Base-by-base conservation (phyloP, 2,888 invertebrate species). In the Diogma glabrata region DNA sequence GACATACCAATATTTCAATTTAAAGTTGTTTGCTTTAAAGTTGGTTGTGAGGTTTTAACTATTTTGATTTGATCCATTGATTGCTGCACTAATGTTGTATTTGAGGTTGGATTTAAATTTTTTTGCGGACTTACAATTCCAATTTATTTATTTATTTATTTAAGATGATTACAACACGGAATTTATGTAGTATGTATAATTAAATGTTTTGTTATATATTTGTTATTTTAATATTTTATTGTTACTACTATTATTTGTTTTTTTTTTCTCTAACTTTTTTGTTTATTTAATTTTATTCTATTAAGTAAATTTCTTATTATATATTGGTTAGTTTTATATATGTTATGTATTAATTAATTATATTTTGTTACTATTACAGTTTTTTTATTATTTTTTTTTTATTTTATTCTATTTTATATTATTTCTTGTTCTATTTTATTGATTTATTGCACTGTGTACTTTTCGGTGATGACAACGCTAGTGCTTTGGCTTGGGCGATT, bases 381-480 rank as follows among this genome's bases (percentile, higher is more conserved):
- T n/a, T n/a, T n/a, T n/a, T n/a, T n/a, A n/a, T n/a, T n/a, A 57
- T 48, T 67, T 66, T 56, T 62, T 68, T 40, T 57, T 55, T 53
- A 67, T 67, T 51, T 57, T 60, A 26, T 47, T 59, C 51, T 4
- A 56, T 40, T 47, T 55, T 57, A 45, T 50, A 40, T 52, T 56
- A 49, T 54, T 61, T 51, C 60, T 50, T 28, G 65, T 62, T 19
- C 69, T 69, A 51, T 73, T 75, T 1, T 75, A 63, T 12, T 71
- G 74, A 2, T 72, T 74, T 61, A 74, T 75, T 55, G 36, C 58
- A 61, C 63, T 74, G 75, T 55, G 75, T 55, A 33, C 58, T 62
- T 62, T 24, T 55, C 52, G n/a, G 55, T 50, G 48, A n/a, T n/a
- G n/a, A n/a, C n/a, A n/a, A n/a, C n/a, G n/a, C n/a, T n/a, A n/a